A percentile compares a stretch with the other conserved stretches of the same genome.
Conservation (phyloP, 92 coral and sea anemone species). For the Diadumene lineata region DNA sequence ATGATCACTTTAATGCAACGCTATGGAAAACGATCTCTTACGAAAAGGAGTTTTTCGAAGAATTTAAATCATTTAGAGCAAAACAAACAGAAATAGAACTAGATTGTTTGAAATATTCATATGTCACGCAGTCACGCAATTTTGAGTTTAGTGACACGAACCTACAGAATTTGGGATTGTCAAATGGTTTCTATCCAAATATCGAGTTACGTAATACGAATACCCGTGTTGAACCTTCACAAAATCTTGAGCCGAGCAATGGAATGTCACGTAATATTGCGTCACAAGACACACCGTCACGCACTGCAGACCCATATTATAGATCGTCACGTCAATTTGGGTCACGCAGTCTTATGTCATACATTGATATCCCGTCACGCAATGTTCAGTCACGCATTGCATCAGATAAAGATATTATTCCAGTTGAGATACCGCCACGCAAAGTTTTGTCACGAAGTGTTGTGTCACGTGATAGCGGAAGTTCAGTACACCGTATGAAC, state of each 20-base stretch:
- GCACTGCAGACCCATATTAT: not conserved
- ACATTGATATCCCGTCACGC: not conserved
- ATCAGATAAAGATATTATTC: not conserved
- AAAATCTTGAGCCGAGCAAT: not conserved
- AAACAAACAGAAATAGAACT: slow-evolving; percentile 67
- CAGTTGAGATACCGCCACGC: not conserved
- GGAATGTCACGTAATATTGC: not conserved
- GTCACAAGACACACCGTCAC: not conserved
- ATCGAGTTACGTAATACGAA: not conserved
- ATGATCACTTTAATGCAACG: slow-evolving; percentile 79
- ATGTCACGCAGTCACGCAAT: slow-evolving; percentile 1
- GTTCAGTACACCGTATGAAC: slow-evolving; percentile 32
- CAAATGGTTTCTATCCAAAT: too few species aligned
- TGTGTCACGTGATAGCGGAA: not conserved
- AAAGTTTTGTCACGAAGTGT: not conserved
- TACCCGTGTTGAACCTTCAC: too few species aligned
- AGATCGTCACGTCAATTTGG: not conserved
- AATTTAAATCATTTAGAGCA: slow-evolving; percentile 53
- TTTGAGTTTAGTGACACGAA: too few species aligned
- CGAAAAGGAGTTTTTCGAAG: slow-evolving; percentile 64
- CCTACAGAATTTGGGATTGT: too few species aligned
- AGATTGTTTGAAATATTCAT: slow-evolving; percentile 44
- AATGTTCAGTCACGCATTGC: not conserved
- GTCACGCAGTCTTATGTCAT: not conserved
- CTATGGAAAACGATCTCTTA: slow-evolving; percentile 70